These are phyloP conservation scores for Arremon aurantiirostris DNA, from an alignment of 2,797 vertebrate genomes.

Conservation along the genomic window DNA sequence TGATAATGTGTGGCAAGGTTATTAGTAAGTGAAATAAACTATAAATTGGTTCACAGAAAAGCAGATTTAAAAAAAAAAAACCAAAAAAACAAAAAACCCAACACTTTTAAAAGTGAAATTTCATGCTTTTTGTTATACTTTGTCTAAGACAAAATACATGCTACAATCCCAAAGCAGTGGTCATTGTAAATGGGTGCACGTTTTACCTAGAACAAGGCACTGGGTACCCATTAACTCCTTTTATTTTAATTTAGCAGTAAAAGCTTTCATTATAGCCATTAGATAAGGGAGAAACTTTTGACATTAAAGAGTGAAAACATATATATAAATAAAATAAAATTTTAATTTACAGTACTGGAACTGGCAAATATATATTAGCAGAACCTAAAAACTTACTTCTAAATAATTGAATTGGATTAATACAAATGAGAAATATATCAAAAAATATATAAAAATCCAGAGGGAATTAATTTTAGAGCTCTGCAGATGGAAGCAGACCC, in stretches of 20 bases:
- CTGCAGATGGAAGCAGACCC: neutral
- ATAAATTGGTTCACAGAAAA: neutral
- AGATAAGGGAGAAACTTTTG: slow-evolving; percentile 14
- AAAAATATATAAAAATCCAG: neutral
- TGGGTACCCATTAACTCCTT: slow-evolving; percentile 13
- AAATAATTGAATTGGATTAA: slow-evolving; percentile 14
- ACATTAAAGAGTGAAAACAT: neutral
- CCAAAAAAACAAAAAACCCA: too few relatives aligned
- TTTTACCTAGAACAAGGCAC: slow-evolving; percentile 43
- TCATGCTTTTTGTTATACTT: neutral
- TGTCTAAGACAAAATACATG: neutral
- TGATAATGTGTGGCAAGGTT: neutral
- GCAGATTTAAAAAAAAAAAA: neutral
- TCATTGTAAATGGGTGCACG: slow-evolving; percentile 15
- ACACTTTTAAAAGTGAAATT: neutral
- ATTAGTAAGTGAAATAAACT: neutral
- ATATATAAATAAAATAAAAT: slow-evolving; percentile 41
- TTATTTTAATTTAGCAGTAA: slow-evolving; percentile 46
- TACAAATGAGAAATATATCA: neutral
- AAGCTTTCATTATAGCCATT: slow-evolving; percentile 50
- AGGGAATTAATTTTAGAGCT: neutral
- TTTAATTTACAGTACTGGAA: slow-evolving; percentile 9
- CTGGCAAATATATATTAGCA: slow-evolving; percentile 28
- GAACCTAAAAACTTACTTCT: slow-evolving; percentile 24
- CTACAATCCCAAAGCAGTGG: slow-evolving; percentile 8